Percentiles rank a stretch among this genome's conserved stretches.
Evolutionary conservation across 2,797 vertebrate genomes (phyloP).

Genomic region (Hydrolagus colliei): DNA sequence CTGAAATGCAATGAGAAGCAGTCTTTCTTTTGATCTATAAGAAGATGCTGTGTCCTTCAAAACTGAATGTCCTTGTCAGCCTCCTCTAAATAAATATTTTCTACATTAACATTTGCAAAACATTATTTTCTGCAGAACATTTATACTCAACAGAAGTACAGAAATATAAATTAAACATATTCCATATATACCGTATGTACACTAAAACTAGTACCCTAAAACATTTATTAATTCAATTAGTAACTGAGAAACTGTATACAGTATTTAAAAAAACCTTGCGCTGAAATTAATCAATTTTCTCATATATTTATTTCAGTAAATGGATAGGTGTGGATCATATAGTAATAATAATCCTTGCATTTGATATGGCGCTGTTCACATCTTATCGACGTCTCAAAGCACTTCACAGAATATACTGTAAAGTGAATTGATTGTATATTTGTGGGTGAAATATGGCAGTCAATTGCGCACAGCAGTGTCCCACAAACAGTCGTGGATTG

Average conservation of each 20-base stretch:
- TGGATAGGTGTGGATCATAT: neutral
- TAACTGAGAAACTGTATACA: neutral
- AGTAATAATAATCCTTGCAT: too few relatives aligned
- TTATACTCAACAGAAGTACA: neutral
- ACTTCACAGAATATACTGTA: too few relatives aligned
- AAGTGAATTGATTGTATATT: too few relatives aligned
- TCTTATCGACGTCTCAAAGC: too few relatives aligned
- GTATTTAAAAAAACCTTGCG: neutral
- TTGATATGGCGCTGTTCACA: too few relatives aligned
- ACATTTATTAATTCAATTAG: neutral
- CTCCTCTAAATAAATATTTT: neutral
- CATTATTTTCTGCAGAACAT: neutral
- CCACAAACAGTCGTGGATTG: too few relatives aligned
- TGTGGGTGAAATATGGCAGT: too few relatives aligned
- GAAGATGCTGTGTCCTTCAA: neutral
- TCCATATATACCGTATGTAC: neutral
- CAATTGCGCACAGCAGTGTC: too few relatives aligned
- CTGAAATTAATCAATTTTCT: neutral
- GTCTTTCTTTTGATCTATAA: conserved; percentile 10
- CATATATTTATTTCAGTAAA: neutral
- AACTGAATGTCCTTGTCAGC: conserved; percentile 1
- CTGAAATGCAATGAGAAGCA: neutral
- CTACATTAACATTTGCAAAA: neutral
- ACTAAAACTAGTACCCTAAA: neutral
- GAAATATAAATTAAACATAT: neutral